These are phyloP conservation scores for Cynopterus sphinx DNA, from an alignment of 2,797 vertebrate species.

Conservation along the genomic window DNA sequence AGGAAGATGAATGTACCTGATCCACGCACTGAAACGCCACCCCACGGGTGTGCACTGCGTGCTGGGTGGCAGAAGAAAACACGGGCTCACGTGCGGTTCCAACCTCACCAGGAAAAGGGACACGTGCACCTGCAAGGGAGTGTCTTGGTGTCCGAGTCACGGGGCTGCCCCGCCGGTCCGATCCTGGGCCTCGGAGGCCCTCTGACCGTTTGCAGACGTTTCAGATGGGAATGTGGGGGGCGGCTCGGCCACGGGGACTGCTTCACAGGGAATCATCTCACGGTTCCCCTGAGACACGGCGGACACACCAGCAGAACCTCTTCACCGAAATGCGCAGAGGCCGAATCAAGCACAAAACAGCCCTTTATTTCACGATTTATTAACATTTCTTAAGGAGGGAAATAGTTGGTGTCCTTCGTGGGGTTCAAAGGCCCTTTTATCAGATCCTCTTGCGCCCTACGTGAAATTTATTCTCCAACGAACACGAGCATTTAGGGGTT, in stretches of 20 bases:
- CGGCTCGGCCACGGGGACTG: background rate
- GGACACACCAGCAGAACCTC: background rate
- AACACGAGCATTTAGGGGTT: conserved; percentile 60
- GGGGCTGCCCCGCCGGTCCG: background rate
- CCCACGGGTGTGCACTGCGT: background rate
- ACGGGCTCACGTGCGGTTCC: background rate
- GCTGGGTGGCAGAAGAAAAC: background rate
- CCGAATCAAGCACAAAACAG: background rate
- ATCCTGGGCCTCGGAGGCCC: background rate
- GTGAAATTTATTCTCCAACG: conserved; percentile 61
- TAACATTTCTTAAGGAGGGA: conserved; percentile 41
- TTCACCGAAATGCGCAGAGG: background rate
- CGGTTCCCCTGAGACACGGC: background rate
- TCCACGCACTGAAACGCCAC: background rate
- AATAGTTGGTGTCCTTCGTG: conserved; percentile 56
- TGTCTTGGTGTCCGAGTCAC: background rate
- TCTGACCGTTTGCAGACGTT: background rate
- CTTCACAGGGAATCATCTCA: background rate
- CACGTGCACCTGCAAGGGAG: accelerated
- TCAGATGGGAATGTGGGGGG: accelerated
- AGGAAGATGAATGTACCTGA: background rate
- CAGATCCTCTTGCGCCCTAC: background rate
- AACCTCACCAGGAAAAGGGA: background rate
- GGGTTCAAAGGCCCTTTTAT: conserved; percentile 65
- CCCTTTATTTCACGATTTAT: conserved; percentile 14